These are phyloP conservation scores for Maniola jurtina DNA, from an alignment of 1,140 invertebrate genomes.

Conservation along the genomic window DNA sequence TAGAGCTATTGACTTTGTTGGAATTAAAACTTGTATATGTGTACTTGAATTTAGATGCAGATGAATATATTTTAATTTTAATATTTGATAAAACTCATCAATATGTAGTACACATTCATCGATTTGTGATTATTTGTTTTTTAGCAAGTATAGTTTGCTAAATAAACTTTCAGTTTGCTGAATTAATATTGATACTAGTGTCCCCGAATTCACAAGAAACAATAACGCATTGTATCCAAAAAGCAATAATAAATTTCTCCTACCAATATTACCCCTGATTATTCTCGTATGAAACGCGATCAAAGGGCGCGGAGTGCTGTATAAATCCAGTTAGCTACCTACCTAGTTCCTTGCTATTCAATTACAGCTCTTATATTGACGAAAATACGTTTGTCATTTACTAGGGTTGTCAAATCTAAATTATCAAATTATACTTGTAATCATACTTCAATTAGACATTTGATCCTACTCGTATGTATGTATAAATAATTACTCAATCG, in stretches of 20 bases:
- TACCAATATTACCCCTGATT: constrained; percentile 16
- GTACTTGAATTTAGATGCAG: too few relatives aligned
- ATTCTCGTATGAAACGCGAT: constrained; percentile 27
- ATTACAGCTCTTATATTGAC: constrained; percentile 15
- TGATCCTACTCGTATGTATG: too few relatives aligned
- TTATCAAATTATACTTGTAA: neutral
- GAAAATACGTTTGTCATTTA: constrained; percentile 1
- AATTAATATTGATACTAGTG: neutral
- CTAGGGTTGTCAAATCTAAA: neutral
- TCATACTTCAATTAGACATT: too few relatives aligned
- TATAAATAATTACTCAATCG: too few relatives aligned
- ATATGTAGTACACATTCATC: too few relatives aligned
- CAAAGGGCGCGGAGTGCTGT: constrained; percentile 21
- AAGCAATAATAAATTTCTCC: constrained; percentile 24
- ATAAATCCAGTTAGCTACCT: constrained; percentile 19
- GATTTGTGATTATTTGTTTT: too few relatives aligned
- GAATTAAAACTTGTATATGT: too few relatives aligned
- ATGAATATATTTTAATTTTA: too few relatives aligned
- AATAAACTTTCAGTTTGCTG: too few relatives aligned
- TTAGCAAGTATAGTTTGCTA: too few relatives aligned
- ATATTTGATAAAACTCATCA: too few relatives aligned
- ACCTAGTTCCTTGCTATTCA: constrained; percentile 21
- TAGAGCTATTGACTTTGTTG: too few relatives aligned
- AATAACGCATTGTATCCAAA: constrained; percentile 13
- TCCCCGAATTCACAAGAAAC: neutral